A percentile compares a stretch with the other conserved stretches of the same genome.
phyloP scores from a whole-genome alignment of 2,113 vertebrate genomes.

The Entomyzon cyanotis region DNA sequence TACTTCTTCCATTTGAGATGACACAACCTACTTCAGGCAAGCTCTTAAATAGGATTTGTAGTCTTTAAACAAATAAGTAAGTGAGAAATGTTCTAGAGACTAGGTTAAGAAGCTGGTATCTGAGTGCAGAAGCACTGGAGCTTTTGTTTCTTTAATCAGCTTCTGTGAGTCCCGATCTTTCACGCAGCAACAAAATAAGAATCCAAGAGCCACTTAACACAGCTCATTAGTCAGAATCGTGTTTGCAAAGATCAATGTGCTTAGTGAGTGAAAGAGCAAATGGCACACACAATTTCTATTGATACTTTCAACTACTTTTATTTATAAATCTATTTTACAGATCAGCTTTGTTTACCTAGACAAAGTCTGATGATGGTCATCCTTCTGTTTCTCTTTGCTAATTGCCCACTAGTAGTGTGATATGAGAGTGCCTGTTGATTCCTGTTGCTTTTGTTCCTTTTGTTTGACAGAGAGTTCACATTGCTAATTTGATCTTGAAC shows the following conservation, averaged over 20 bases:
- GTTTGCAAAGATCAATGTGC: not conserved
- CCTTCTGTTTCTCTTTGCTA: not conserved
- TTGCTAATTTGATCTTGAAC: not conserved
- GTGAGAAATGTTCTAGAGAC: conserved; percentile 8
- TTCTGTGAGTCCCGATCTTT: not conserved
- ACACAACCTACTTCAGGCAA: not conserved
- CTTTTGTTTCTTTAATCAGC: not conserved
- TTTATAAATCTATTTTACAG: conserved; percentile 1
- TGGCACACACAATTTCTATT: not conserved
- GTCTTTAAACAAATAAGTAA: not conserved
- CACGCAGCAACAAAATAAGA: not conserved
- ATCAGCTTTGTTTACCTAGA: conserved; percentile 1
- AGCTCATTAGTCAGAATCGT: conserved; percentile 26
- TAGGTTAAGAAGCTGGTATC: not conserved
- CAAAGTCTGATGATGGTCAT: not conserved
- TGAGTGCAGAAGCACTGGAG: not conserved
- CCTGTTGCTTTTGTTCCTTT: not conserved
- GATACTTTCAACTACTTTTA: not conserved
- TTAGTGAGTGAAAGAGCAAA: conserved; percentile 16
- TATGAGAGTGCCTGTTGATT: not conserved
- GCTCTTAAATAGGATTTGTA: not conserved
- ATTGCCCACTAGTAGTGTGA: not conserved
- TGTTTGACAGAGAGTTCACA: not conserved
- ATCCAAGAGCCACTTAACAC: not conserved
- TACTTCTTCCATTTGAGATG: not conserved